A percentile compares a stretch with the other conserved stretches of the same genome.
phyloP scores from a whole-genome alignment of 2,888 invertebrate genomes.

The Deladenus siricidicola region DNA sequence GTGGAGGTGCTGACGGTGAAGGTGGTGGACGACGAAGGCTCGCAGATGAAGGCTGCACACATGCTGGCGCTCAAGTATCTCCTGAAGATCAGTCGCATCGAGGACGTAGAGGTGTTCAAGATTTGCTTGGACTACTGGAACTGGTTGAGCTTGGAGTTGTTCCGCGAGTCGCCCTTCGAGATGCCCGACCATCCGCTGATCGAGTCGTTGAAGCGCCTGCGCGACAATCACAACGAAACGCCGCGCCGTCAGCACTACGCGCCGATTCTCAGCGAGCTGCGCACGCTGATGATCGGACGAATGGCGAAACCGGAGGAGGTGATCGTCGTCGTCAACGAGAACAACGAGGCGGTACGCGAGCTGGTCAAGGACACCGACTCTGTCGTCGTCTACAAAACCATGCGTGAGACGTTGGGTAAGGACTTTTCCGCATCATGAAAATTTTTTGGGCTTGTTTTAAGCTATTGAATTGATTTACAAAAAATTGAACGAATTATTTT shows the following conservation, averaged over 20 bases:
- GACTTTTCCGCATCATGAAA: constrained; percentile 61
- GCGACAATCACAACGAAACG: constrained; percentile 26
- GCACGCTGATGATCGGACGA: constrained; percentile 94
- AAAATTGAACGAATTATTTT: no score
- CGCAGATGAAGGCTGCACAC: constrained; percentile 30
- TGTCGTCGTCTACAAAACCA: constrained; percentile 96
- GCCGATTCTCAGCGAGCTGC: constrained; percentile 59
- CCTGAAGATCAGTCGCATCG: constrained; percentile 74
- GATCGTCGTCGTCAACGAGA: constrained; percentile 93
- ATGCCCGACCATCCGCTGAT: constrained; percentile 18
- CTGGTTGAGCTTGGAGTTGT: constrained; percentile 79
- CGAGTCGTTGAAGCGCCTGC: constrained; percentile 22
- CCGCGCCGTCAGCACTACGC: constrained; percentile 32
- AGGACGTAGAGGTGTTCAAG: constrained; percentile 96
- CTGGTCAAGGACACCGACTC: constrained; percentile 99
- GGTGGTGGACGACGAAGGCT: constrained; percentile 18
- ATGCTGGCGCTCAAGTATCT: constrained; percentile 54
- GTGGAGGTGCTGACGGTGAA: constrained; percentile 35
- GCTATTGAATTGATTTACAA: no score
- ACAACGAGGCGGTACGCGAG: constrained; percentile 71
- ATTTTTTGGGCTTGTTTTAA: constrained; percentile 63
- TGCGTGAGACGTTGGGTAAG: constrained; percentile 64
- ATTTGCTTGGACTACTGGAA: constrained; percentile 99
- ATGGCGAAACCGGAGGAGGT: constrained; percentile 99
- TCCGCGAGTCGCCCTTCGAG: constrained; percentile 72